Evolutionary conservation across 1,140 invertebrate species (phyloP).

Genomic region (Meloidogyne chitwoodi): DNA sequence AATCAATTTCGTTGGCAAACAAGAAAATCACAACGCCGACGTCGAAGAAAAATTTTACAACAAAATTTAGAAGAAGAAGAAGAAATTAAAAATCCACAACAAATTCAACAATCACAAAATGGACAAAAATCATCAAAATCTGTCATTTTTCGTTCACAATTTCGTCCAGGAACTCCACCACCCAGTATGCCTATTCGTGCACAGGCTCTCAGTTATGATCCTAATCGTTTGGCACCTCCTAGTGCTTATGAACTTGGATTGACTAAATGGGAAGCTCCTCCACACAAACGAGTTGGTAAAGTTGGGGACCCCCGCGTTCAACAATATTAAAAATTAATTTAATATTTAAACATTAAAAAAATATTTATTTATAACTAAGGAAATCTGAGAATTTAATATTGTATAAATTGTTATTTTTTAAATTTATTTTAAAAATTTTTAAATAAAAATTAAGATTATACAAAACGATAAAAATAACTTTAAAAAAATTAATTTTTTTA

Average conservation of each 20-base stretch:
- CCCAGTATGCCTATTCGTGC: neutral
- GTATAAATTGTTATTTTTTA: too few relatives aligned
- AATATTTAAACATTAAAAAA: too few relatives aligned
- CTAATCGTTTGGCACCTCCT: conserved; percentile 13
- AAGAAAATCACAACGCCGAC: neutral
- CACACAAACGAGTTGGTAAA: conserved; percentile 15
- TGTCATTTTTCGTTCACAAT: neutral
- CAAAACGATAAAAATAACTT: too few relatives aligned
- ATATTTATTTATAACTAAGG: too few relatives aligned
- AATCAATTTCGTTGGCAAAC: neutral
- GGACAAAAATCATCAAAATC: neutral
- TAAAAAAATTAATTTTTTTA: too few relatives aligned
- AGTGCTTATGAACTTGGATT: neutral
- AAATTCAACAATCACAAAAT: neutral
- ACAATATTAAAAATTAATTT: too few relatives aligned
- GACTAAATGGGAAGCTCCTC: conserved; percentile 20
- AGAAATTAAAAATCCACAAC: neutral
- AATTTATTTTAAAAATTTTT: too few relatives aligned
- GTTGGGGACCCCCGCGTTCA: too few relatives aligned
- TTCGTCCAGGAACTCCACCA: conserved; percentile 15
- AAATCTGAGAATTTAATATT: too few relatives aligned
- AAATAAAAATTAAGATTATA: too few relatives aligned
- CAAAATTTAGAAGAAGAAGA: neutral
- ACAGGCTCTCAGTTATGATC: neutral
- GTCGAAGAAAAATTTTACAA: neutral